Evolutionary conservation across 1,140 invertebrate species (phyloP), one percentile per base, ranked within the genome.

Genomic region (Ylistrum balloti): DNA sequence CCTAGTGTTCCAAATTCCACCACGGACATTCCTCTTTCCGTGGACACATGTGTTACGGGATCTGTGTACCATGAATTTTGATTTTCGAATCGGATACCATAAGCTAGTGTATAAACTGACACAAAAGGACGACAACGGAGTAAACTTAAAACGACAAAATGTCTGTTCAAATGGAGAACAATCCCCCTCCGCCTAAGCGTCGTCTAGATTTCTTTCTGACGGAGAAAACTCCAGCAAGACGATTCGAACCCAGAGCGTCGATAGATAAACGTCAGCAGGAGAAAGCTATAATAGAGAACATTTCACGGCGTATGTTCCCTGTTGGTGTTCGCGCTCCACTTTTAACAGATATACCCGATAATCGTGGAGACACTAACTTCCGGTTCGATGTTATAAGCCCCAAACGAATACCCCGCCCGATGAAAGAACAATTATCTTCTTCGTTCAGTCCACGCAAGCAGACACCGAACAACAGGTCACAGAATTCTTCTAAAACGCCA

Each of bases 101-200:
- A 88, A 48, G 74, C 88, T 41, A 33, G 88, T 9, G n/a, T 34
- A 33, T 33, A 33, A 22, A 85, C 34, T 48, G 7, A n/a, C 85
- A 85, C 34, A 34, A 33, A 85, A 34, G 45, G 34, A 41, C 85
- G 7, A 48, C 85, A 32, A 33, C 22, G 15, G 88, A 74, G 45
- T 89, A 20, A 74, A 17, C n/a, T 32, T 33, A 34, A 33, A 28
- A 32, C n/a, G 10, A 0, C 20, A 35, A 34, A 9, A 28, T 85
- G n/a, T 22, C 48, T 88, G 38, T 88, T 86, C 48, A 85, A 56
- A 33, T 33, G 33, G 74, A 32, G 22, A 35, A 28, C 56, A 87
- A 88, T 86, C 38, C 90, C 85, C 33, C 88, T 56, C 87, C 74
- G 88, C 85, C 88, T 88, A 88, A 88, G 86, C 38, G 90, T 88